Conservation (phyloP, 2,113 vertebrate species). For the Microcebus jonahi region DNA sequence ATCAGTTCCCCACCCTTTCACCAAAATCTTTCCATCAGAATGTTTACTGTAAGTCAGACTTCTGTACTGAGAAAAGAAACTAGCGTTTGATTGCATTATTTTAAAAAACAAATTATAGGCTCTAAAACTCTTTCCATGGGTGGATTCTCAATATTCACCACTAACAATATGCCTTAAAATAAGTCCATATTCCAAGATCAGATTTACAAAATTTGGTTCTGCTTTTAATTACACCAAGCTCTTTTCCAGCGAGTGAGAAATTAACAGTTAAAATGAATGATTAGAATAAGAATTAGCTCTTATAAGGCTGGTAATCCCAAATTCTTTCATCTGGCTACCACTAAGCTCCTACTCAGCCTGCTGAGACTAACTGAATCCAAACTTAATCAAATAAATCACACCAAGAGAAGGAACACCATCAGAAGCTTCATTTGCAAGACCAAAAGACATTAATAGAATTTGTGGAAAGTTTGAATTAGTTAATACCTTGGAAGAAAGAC, state of each 20-base stretch:
- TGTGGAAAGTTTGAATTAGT: slow-evolving; percentile 34
- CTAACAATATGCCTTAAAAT: slow-evolving; percentile 64
- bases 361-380: slow-evolving; percentile 54
- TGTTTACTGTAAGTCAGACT: slow-evolving; percentile 66
- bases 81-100: slow-evolving; percentile 66
- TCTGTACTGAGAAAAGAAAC: slow-evolving; percentile 56
- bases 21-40: slow-evolving; percentile 63
- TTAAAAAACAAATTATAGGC: slow-evolving; percentile 67
- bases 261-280: slow-evolving; percentile 62
- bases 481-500: slow-evolving; percentile 51
- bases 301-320: slow-evolving; percentile 55
- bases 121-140: slow-evolving; percentile 60
- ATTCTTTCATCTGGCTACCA: slow-evolving; percentile 70
- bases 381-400: slow-evolving; percentile 64
- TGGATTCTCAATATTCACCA: slow-evolving; percentile 54
- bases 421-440: slow-evolving; percentile 54
- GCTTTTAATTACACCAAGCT: slow-evolving; percentile 71
- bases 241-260: slow-evolving; percentile 70
- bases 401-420: slow-evolving; percentile 27
- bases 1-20: slow-evolving; percentile 21
- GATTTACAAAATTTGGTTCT: slow-evolving; percentile 67
- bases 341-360: slow-evolving; percentile 56
- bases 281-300: slow-evolving; percentile 61
- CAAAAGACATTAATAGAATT: slow-evolving; percentile 41
- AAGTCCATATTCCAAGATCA: slow-evolving; percentile 33